These are phyloP conservation scores for Caradrina clavipalpis DNA, from an alignment of 2,888 invertebrate genomes.

Conservation along the genomic window DNA sequence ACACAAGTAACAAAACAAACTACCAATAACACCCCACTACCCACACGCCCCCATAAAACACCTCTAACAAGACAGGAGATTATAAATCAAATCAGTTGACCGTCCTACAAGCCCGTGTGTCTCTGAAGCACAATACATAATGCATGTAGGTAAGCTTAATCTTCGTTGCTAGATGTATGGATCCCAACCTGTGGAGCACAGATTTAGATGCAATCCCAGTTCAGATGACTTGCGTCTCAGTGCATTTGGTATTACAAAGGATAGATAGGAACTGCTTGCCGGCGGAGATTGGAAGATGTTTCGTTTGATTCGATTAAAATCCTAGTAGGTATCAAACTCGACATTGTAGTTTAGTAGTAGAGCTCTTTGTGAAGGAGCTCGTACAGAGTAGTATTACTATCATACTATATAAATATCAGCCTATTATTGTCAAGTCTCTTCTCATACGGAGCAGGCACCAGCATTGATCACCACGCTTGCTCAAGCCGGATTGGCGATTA, in stretches of 20 bases:
- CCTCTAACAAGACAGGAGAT: slow-evolving; percentile 32
- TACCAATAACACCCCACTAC: neutral
- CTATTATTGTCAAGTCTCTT: too few relatives aligned
- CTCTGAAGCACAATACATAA: slow-evolving; percentile 56
- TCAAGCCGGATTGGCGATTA: too few relatives aligned
- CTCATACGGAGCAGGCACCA: too few relatives aligned
- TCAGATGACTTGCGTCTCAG: slow-evolving; percentile 33
- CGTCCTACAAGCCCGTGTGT: slow-evolving; percentile 14
- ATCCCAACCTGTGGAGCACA: slow-evolving; percentile 58
- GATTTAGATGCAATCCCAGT: slow-evolving; percentile 54
- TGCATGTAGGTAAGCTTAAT: slow-evolving; percentile 62
- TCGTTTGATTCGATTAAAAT: neutral
- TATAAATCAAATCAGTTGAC: slow-evolving; percentile 53
- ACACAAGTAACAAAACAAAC: neutral
- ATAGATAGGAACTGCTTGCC: slow-evolving; percentile 1
- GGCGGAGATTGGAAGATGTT: neutral
- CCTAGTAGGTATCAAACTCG: too few relatives aligned
- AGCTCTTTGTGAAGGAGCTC: too few relatives aligned
- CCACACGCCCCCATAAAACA: slow-evolving; percentile 15
- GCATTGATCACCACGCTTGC: too few relatives aligned
- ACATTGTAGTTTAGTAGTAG: too few relatives aligned
- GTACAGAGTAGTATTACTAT: too few relatives aligned
- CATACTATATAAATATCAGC: too few relatives aligned
- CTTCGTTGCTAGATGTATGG: slow-evolving; percentile 45
- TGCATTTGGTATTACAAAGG: slow-evolving; percentile 38